Percentiles rank a stretch among this genome's conserved stretches.
Evolutionary conservation across 2,888 invertebrate genomes (phyloP).

Genomic region (Oxycera nigricornis): DNA sequence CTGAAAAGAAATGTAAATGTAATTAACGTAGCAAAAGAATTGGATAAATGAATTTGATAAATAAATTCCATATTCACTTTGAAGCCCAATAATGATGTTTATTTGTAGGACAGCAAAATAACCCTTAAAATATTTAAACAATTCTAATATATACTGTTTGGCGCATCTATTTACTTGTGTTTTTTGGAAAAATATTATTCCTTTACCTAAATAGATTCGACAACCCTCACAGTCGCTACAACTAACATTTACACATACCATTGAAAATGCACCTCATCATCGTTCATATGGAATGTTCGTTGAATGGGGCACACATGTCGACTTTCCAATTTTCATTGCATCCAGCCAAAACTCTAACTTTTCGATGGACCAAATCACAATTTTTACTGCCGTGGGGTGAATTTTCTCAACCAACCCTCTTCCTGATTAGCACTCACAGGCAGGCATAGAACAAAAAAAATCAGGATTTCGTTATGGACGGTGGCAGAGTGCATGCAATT

Average conservation of each 20-base stretch:
- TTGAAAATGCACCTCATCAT: constrained; percentile 19
- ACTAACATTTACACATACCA: constrained; percentile 5
- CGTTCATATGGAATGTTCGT: constrained; percentile 25
- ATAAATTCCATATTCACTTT: no score
- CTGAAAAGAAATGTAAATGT: no score
- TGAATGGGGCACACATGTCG: constrained; percentile 45
- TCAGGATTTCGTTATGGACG: neutral
- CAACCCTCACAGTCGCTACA: neutral
- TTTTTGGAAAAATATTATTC: neutral
- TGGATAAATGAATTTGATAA: no score
- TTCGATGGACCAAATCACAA: constrained; percentile 44
- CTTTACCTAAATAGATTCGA: neutral
- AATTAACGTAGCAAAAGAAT: no score
- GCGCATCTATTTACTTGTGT: no score
- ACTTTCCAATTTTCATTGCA: constrained; percentile 9
- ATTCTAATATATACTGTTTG: no score
- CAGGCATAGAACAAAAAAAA: neutral
- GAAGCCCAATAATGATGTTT: no score
- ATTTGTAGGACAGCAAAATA: no score
- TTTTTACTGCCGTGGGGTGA: constrained; percentile 38
- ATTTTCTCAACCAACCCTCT: constrained; percentile 31
- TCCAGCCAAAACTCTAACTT: constrained; percentile 5
- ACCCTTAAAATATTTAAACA: no score
- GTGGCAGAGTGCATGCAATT: neutral
- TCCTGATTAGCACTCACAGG: constrained; percentile 25